These are phyloP conservation scores for Orbicella faveolata DNA, from an alignment of 64 coral and sea anemone genomes.

Conservation along the genomic window DNA sequence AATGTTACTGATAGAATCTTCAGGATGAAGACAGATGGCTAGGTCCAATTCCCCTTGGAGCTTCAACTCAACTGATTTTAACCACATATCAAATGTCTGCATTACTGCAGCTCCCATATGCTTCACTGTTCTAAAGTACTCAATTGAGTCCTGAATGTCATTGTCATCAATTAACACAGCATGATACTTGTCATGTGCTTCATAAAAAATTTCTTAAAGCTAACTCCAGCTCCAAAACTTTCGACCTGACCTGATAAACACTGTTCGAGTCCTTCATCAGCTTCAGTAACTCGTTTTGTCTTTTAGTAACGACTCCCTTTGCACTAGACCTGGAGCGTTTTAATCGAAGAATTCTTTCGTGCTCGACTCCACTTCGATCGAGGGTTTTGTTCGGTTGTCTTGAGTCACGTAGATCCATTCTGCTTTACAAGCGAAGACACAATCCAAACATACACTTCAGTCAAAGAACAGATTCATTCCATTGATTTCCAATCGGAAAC, in stretches of 20 bases:
- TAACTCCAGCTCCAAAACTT: neutral
- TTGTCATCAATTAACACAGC: neutral
- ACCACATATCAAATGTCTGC: neutral
- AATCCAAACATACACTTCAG: too few relatives aligned
- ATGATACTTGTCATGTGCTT: conserved; percentile 37
- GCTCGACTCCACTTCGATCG: too few relatives aligned
- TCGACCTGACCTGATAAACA: conserved; percentile 5
- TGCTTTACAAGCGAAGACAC: too few relatives aligned
- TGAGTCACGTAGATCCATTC: too few relatives aligned
- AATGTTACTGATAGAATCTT: conserved; percentile 11
- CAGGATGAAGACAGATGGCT: too few relatives aligned
- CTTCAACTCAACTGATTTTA: neutral
- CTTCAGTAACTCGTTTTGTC: neutral
- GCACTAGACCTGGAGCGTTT: neutral
- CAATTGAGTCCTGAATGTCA: neutral
- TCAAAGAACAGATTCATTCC: too few relatives aligned
- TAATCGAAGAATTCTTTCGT: neutral
- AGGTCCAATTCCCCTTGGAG: too few relatives aligned
- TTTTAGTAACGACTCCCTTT: neutral
- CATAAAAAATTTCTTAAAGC: conserved; percentile 8
- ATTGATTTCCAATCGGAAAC: too few relatives aligned
- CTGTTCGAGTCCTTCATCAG: neutral
- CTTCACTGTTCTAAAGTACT: neutral
- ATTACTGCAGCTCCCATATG: neutral
- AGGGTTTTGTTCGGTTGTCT: too few relatives aligned